These are phyloP conservation scores for Pterois miles DNA, from an alignment of 2,797 vertebrate genomes.

Conservation along the genomic window DNA sequence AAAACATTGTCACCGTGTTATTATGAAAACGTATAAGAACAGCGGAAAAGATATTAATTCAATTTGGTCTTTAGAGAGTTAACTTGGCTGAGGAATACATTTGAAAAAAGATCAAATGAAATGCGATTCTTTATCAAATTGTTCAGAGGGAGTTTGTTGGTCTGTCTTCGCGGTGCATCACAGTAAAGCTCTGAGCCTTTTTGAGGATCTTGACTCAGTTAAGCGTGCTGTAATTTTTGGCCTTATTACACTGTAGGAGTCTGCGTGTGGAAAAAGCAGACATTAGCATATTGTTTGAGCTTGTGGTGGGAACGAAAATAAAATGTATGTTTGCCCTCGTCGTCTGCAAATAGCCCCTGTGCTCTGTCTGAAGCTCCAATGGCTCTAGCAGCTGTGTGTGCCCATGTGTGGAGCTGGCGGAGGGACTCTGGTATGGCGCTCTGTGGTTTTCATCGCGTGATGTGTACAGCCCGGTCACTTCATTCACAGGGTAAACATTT, in stretches of 20 bases:
- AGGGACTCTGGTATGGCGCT: slow-evolving; percentile 37
- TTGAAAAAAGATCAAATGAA: background rate
- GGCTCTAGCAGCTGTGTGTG: slow-evolving; percentile 73
- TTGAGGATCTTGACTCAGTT: slow-evolving; percentile 44
- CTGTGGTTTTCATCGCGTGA: slow-evolving; percentile 70
- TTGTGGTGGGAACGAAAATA: slow-evolving; percentile 68
- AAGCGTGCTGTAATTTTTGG: slow-evolving; percentile 24
- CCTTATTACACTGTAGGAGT: slow-evolving; percentile 50
- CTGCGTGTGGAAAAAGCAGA: slow-evolving; percentile 55
- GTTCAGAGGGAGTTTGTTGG: background rate
- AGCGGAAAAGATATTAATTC: background rate
- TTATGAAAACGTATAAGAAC: background rate
- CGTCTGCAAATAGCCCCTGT: slow-evolving; percentile 68
- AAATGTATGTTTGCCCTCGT: slow-evolving; percentile 65
- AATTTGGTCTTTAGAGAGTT: background rate
- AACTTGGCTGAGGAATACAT: background rate
- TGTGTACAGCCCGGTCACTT: slow-evolving; percentile 69
- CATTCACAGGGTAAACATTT: slow-evolving; percentile 68
- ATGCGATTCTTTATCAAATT: background rate
- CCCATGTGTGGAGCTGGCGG: slow-evolving; percentile 32
- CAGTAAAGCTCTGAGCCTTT: slow-evolving; percentile 26
- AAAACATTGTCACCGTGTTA: background rate
- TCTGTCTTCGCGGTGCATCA: slow-evolving; percentile 2
- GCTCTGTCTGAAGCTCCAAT: slow-evolving; percentile 60
- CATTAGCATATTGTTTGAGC: slow-evolving; percentile 77